Percentiles rank a stretch among this genome's conserved stretches.
These are phyloP conservation scores for Caradrina clavipalpis DNA, from an alignment of 2,888 invertebrate genomes.

Conservation along the genomic window DNA sequence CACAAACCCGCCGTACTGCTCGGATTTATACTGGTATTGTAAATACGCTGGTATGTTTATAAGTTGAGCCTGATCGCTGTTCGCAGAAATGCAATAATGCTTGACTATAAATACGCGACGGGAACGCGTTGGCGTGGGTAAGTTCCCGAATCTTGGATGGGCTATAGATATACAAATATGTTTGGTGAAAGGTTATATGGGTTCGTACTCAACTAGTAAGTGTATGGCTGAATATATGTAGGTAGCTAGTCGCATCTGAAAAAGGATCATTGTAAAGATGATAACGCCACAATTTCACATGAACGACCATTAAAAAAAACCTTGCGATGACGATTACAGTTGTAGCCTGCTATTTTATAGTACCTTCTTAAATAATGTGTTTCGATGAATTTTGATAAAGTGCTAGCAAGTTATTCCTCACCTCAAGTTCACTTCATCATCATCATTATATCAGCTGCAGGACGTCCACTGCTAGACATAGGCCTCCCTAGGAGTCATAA, in stretches of 20 bases:
- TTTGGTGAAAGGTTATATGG: background rate
- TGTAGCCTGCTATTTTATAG: too few species aligned
- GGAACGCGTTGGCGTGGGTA: background rate
- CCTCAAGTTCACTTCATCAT: too few species aligned
- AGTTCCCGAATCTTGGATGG: background rate
- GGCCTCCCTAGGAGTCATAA: too few species aligned
- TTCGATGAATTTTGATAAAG: too few species aligned
- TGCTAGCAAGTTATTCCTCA: too few species aligned
- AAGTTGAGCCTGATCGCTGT: slow-evolving; percentile 6
- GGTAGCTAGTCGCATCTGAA: too few species aligned
- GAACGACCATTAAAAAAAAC: background rate
- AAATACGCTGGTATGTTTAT: background rate
- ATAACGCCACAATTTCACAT: background rate
- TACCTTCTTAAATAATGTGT: too few species aligned
- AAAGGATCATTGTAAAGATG: background rate
- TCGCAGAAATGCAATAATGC: background rate
- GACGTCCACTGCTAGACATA: too few species aligned
- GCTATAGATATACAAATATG: background rate
- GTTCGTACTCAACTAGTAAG: background rate
- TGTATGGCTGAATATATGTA: too few species aligned
- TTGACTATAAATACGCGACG: background rate
- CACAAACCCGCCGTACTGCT: slow-evolving; percentile 7
- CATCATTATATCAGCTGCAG: too few species aligned
- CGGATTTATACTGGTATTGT: slow-evolving; percentile 15
- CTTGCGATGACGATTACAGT: too few species aligned